Conservation (phyloP, 2,113 vertebrate genomes). For the Seriola dumerili region DNA sequence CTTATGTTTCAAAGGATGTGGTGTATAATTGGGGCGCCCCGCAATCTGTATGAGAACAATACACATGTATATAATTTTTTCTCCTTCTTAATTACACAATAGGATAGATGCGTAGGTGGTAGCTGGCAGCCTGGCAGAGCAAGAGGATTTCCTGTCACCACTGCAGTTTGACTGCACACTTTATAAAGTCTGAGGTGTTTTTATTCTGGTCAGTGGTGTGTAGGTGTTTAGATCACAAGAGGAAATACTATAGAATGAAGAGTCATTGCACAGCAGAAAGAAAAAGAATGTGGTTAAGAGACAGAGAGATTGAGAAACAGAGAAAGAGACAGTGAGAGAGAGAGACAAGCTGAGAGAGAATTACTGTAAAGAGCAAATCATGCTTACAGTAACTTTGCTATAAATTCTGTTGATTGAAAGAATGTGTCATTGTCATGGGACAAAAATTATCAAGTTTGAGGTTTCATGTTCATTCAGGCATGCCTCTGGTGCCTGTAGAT, state of each 20-base stretch:
- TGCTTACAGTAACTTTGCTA: slow-evolving; percentile 62
- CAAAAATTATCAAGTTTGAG: not conserved
- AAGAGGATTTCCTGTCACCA: slow-evolving; percentile 66
- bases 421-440: slow-evolving; percentile 21
- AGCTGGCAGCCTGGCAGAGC: slow-evolving; percentile 3
- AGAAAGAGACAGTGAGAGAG: slow-evolving; percentile 33
- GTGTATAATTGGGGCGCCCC: not conserved
- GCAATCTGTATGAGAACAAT: not conserved
- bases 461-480: slow-evolving; percentile 32
- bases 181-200: slow-evolving; percentile 51
- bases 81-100: not conserved
- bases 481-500: not conserved
- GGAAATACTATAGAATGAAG: slow-evolving; percentile 44
- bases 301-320: slow-evolving; percentile 36
- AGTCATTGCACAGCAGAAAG: slow-evolving; percentile 28
- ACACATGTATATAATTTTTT: not conserved
- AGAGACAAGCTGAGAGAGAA: slow-evolving; percentile 30
- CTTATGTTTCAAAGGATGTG: not conserved
- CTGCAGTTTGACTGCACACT: slow-evolving; percentile 5
- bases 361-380: slow-evolving; percentile 72
- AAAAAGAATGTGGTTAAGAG: slow-evolving; percentile 36
- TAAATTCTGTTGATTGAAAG: slow-evolving; percentile 43
- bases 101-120: not conserved
- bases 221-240: slow-evolving; percentile 51
- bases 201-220: slow-evolving; percentile 68